Evolutionary conservation across 2,113 vertebrate species (phyloP).

Genomic region (Ailuropoda melanoleuca): DNA sequence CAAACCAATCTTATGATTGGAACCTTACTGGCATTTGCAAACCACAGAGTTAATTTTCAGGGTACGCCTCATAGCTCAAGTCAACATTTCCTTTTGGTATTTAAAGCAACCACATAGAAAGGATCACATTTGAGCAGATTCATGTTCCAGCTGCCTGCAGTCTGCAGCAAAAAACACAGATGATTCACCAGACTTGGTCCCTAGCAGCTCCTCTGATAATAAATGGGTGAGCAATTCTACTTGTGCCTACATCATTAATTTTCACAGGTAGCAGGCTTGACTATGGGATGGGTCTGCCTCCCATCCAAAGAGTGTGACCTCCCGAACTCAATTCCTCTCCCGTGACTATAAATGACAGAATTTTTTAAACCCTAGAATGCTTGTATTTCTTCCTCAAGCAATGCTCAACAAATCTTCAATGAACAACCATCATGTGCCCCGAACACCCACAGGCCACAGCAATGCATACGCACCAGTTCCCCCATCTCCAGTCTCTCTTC

Average conservation of each 20-base stretch:
- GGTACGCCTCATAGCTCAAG: slow-evolving; percentile 32
- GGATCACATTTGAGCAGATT: slow-evolving; percentile 52
- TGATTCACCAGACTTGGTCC: slow-evolving; percentile 70
- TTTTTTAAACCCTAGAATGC: background rate
- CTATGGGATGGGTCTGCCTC: slow-evolving; percentile 35
- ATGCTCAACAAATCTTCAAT: background rate
- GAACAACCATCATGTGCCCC: background rate
- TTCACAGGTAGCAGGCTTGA: slow-evolving; percentile 59
- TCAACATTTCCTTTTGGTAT: slow-evolving; percentile 67
- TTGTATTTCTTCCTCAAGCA: background rate
- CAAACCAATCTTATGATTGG: background rate
- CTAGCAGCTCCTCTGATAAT: slow-evolving; percentile 72
- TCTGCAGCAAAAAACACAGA: slow-evolving; percentile 52
- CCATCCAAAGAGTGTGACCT: slow-evolving; percentile 1
- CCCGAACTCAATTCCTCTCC: background rate
- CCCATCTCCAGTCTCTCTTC: background rate
- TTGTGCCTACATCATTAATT: slow-evolving; percentile 73
- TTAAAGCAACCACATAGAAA: slow-evolving; percentile 50
- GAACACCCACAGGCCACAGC: background rate
- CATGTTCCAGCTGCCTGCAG: slow-evolving; percentile 51
- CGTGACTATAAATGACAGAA: background rate
- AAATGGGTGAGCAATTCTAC: slow-evolving; percentile 73
- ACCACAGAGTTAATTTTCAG: slow-evolving; percentile 57
- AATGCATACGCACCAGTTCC: background rate
- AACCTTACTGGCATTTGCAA: slow-evolving; percentile 25